phyloP scores from a whole-genome alignment of 2,888 invertebrate genomes.

The Bhutanitis thaidina region DNA sequence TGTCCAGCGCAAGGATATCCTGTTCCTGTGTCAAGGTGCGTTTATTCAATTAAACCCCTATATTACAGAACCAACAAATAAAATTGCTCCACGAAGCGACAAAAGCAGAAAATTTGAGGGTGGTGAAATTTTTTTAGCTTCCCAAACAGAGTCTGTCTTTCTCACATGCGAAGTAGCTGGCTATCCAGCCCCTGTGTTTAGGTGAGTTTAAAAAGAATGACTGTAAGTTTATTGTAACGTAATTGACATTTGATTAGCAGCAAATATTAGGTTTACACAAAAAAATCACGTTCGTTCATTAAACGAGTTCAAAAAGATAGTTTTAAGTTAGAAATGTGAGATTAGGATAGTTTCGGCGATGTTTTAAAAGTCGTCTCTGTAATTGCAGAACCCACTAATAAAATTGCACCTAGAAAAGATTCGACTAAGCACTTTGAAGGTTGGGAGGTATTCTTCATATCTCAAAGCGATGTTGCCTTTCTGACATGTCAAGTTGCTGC shows the following conservation, averaged over 20 bases:
- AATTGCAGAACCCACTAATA: conserved; percentile 78
- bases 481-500: conserved; percentile 85
- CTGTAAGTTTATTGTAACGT: no score
- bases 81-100: conserved; percentile 81
- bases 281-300: no score
- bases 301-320: no score
- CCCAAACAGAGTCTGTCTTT: conserved; percentile 51
- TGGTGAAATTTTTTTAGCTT: conserved; percentile 65
- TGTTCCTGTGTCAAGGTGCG: conserved; percentile 83
- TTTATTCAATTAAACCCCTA: conserved; percentile 40
- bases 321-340: no score
- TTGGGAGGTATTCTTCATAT: conserved; percentile 81
- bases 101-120: conserved; percentile 61
- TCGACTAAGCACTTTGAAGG: conserved; percentile 81
- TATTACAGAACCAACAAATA: conserved; percentile 84
- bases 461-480: conserved; percentile 72
- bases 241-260: no score
- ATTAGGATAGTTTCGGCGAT: neutral
- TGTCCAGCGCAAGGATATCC: conserved; percentile 81
- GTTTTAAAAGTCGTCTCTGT: conserved; percentile 25
- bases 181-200: conserved; percentile 74
- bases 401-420: conserved; percentile 81
- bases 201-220: conserved; percentile 44
- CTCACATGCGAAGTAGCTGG: conserved; percentile 77
- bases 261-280: no score